Evolutionary conservation across 1,140 invertebrate species (phyloP).

Genomic region (Temnothorax curvispinosus): DNA sequence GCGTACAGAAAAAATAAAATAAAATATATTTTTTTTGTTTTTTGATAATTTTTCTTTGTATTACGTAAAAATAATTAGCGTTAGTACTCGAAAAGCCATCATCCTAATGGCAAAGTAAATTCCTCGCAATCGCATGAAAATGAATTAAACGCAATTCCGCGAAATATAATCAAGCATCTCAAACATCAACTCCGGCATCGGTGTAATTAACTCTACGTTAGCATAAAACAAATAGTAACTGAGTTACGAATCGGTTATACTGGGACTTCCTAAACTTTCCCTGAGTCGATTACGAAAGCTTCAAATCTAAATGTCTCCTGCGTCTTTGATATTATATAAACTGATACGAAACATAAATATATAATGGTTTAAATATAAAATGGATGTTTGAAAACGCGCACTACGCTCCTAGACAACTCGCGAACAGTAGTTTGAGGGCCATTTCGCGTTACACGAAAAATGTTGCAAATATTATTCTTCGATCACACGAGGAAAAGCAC

Average conservation of each 20-base stretch:
- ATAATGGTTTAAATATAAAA: slow-evolving; percentile 3
- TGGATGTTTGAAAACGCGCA: neutral
- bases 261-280: slow-evolving; percentile 38
- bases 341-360: slow-evolving; percentile 6
- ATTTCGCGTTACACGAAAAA: slow-evolving; percentile 21
- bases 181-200: slow-evolving; percentile 46
- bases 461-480: slow-evolving; percentile 47
- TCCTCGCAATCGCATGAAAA: slow-evolving; percentile 44
- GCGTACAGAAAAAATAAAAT: neutral
- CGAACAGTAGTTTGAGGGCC: neutral
- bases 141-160: slow-evolving; percentile 42
- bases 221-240: slow-evolving; percentile 56
- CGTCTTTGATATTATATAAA: slow-evolving; percentile 37
- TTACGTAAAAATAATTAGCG: neutral
- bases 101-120: slow-evolving; percentile 33
- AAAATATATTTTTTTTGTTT: neutral
- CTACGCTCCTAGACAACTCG: neutral
- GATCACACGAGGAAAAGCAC: slow-evolving; percentile 13
- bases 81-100: neutral
- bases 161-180: slow-evolving; percentile 54
- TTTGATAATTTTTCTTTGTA: neutral
- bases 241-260: slow-evolving; percentile 45
- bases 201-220: slow-evolving; percentile 54
- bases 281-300: slow-evolving; percentile 27
- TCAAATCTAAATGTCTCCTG: slow-evolving; percentile 31